These are phyloP conservation scores for Larimichthys polyactis DNA, from an alignment of 2,113 vertebrate genomes.

Conservation along the genomic window DNA sequence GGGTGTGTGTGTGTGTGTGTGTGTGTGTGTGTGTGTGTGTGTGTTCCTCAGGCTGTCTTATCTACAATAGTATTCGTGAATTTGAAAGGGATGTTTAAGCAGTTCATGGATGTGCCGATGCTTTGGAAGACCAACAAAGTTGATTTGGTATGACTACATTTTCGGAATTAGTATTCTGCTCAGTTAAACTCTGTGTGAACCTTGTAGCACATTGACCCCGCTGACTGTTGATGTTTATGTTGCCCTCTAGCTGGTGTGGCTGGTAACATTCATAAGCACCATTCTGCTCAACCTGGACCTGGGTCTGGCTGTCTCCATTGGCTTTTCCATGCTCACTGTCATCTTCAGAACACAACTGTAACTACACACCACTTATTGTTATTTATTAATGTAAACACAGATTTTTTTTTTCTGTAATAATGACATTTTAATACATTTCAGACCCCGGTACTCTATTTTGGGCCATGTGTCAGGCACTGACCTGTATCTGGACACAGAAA, in stretches of 20 bases:
- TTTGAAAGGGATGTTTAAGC: slow-evolving; percentile 93
- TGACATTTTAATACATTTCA: slow-evolving; percentile 68
- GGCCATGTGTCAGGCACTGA: slow-evolving; percentile 88
- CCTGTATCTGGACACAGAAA: slow-evolving; percentile 88
- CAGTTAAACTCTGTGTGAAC: slow-evolving; percentile 7
- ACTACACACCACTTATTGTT: slow-evolving; percentile 58
- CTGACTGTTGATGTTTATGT: slow-evolving; percentile 20
- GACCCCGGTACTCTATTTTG: slow-evolving; percentile 91
- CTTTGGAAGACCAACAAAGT: slow-evolving; percentile 89
- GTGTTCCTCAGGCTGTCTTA: slow-evolving; percentile 88
- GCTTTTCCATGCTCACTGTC: slow-evolving; percentile 90
- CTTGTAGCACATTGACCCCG: neutral
- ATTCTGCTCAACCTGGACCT: slow-evolving; percentile 91
- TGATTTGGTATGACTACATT: slow-evolving; percentile 87
- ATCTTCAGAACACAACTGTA: slow-evolving; percentile 95
- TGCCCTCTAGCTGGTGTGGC: slow-evolving; percentile 88
- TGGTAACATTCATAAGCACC: slow-evolving; percentile 90
- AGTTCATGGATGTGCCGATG: slow-evolving; percentile 84
- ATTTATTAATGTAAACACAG: neutral
- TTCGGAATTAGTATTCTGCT: neutral
- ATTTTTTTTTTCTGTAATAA: neutral
- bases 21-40: slow-evolving; percentile 32
- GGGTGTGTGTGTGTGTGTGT: slow-evolving; percentile 30
- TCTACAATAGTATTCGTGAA: slow-evolving; percentile 91
- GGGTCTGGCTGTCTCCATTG: slow-evolving; percentile 88